Percentiles rank a stretch among this genome's conserved stretches.
Evolutionary conservation across 2,888 invertebrate genomes (phyloP).

Genomic region (Drosophila ezoana): DNA sequence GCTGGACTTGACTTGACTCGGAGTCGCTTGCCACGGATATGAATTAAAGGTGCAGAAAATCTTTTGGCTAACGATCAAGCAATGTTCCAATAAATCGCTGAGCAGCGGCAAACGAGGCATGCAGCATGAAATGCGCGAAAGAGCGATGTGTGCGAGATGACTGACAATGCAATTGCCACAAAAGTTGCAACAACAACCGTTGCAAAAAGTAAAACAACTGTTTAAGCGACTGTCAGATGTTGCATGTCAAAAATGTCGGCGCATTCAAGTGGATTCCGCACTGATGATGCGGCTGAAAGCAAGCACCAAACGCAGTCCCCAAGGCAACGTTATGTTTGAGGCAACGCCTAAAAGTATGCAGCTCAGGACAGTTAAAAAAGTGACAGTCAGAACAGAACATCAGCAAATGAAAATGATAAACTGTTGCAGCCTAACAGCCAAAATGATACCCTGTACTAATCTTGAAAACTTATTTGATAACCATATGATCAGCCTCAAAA

Average conservation of each 20-base stretch:
- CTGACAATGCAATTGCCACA: constrained; percentile 48
- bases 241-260: constrained; percentile 58
- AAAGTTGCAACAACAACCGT: neutral
- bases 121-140: constrained; percentile 13
- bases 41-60: constrained; percentile 65
- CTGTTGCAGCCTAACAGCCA: neutral
- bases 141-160: constrained; percentile 16
- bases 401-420: constrained; percentile 6
- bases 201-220: constrained; percentile 6
- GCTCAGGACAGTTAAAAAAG: constrained; percentile 15
- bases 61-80: constrained; percentile 24
- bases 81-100: constrained; percentile 3
- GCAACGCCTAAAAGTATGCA: constrained; percentile 50
- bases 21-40: constrained; percentile 14
- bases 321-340: constrained; percentile 27
- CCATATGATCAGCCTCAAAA: no score
- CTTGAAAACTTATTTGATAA: no score
- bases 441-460: constrained; percentile 12
- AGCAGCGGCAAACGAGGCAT: neutral
- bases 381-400: constrained; percentile 17
- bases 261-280: constrained; percentile 61
- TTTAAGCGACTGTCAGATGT: constrained; percentile 66
- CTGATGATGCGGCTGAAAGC: constrained; percentile 55
- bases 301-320: constrained; percentile 24
- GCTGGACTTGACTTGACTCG: neutral